Conservation (phyloP, 2,888 invertebrate species). For the Campaea margaritaria region DNA sequence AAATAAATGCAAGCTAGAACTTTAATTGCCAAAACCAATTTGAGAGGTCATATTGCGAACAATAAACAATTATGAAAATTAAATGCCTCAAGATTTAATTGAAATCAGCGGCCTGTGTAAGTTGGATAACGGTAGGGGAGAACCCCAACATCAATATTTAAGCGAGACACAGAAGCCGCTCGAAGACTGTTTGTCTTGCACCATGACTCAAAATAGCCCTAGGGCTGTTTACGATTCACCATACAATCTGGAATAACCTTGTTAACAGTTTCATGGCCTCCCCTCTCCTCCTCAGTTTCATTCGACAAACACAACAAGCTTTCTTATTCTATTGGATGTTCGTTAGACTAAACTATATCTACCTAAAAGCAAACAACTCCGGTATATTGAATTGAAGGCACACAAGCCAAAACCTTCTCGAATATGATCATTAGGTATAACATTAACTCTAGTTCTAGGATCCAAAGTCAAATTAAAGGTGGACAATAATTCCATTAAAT, state of each 20-base stretch:
- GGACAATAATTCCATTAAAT: too few species aligned
- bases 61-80: constrained; percentile 32
- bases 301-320: too few species aligned
- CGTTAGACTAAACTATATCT: constrained; percentile 12
- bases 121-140: constrained; percentile 38
- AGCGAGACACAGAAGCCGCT: constrained; percentile 62
- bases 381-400: too few species aligned
- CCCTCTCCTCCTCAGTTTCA: neutral
- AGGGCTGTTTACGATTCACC: constrained; percentile 74
- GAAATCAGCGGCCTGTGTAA: constrained; percentile 28
- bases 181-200: constrained; percentile 72
- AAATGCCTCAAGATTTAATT: constrained; percentile 31
- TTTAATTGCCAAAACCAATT: neutral
- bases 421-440: too few species aligned
- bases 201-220: constrained; percentile 72
- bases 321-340: too few species aligned
- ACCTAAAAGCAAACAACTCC: neutral
- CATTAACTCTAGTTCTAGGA: too few species aligned
- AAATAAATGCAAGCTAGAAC: neutral
- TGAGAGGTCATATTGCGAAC: constrained; percentile 5
- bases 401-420: too few species aligned
- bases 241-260: constrained; percentile 72
- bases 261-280: constrained; percentile 62
- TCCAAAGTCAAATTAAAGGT: too few species aligned
- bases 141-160: constrained; percentile 73